A percentile compares a stretch with the other conserved stretches of the same genome.
These are phyloP conservation scores for Tenthredo scrophulariae DNA, from an alignment of 2,888 invertebrate genomes.

Conservation along the genomic window DNA sequence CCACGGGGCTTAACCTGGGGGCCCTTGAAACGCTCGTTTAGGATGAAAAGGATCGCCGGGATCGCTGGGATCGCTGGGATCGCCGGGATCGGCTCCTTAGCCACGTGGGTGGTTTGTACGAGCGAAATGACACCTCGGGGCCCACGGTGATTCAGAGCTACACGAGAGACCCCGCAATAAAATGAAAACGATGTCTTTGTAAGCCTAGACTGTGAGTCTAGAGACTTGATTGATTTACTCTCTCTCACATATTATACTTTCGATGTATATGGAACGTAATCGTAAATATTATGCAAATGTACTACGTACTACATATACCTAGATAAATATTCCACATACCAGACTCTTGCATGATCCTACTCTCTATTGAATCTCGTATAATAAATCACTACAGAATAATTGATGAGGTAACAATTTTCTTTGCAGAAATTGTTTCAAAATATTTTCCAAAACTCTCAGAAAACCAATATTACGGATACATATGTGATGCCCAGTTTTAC, in stretches of 20 bases:
- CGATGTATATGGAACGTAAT: not conserved
- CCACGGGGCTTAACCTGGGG: conserved; percentile 71
- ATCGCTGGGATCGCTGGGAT: conserved; percentile 58
- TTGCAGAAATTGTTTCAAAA: not conserved
- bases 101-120: conserved; percentile 71
- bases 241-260: conserved; percentile 11
- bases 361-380: not conserved
- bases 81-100: conserved; percentile 55
- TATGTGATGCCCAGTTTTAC: no score
- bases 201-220: not conserved
- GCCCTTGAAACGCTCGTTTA: conserved; percentile 75
- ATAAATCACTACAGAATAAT: no score
- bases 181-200: conserved; percentile 48
- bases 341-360: not conserved
- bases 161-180: conserved; percentile 45
- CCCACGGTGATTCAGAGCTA: conserved; percentile 41
- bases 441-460: no score
- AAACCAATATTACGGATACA: no score
- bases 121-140: conserved; percentile 52
- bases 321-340: not conserved
- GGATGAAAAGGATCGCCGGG: conserved; percentile 74
- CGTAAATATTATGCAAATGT: not conserved
- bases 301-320: not conserved
- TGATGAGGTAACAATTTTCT: not conserved
- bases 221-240: conserved; percentile 42